phyloP scores from a whole-genome alignment of 2,797 vertebrate genomes.

The Mionectes olivaceus region DNA sequence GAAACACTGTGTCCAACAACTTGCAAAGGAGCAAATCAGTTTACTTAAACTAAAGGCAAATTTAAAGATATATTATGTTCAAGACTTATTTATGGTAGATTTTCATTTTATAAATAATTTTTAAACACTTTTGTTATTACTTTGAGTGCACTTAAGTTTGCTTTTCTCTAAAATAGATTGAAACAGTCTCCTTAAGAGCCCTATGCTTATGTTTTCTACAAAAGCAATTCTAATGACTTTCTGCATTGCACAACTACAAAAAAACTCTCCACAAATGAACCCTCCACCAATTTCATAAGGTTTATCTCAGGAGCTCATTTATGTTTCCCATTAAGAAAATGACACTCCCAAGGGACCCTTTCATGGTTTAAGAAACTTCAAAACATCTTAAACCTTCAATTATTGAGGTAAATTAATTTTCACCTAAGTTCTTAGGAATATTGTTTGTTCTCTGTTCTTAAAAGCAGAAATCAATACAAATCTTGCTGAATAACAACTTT shows the following conservation, averaged over 20 bases:
- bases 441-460: background rate
- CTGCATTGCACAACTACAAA: background rate
- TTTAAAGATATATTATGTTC: background rate
- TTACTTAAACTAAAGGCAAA: background rate
- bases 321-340: background rate
- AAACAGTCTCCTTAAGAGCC: background rate
- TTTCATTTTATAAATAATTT: background rate
- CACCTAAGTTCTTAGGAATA: background rate
- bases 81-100: background rate
- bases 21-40: background rate
- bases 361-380: background rate
- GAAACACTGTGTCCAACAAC: background rate
- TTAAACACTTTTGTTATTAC: background rate
- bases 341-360: background rate
- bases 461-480: background rate
- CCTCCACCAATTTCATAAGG: background rate
- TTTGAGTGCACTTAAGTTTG: background rate
- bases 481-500: background rate
- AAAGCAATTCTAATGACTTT: background rate
- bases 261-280: background rate
- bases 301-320: background rate
- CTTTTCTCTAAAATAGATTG: background rate
- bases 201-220: background rate
- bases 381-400: background rate
- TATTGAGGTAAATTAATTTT: background rate